These are phyloP conservation scores for Horisme vitalbata DNA, from an alignment of 2,888 invertebrate species.

Conservation along the genomic window DNA sequence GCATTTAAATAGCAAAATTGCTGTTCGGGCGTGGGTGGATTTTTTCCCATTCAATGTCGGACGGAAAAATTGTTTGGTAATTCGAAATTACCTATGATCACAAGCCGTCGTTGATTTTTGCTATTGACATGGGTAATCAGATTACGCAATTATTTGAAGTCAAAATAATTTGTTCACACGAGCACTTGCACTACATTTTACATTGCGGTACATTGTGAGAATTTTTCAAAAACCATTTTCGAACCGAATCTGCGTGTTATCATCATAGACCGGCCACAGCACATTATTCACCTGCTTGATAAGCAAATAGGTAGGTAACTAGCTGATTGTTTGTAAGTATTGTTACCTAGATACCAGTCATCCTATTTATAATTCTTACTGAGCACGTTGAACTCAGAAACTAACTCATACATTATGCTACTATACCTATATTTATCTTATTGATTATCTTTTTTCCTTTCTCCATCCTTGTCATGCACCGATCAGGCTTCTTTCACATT, in stretches of 20 bases:
- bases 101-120: conserved; percentile 46
- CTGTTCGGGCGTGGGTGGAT: conserved; percentile 41
- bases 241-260: conserved; percentile 10
- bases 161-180: background rate
- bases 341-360: conserved; percentile 43
- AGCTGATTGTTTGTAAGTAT: conserved; percentile 36
- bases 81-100: conserved; percentile 63
- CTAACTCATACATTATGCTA: background rate
- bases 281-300: conserved; percentile 30
- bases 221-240: background rate
- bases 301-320: conserved; percentile 21
- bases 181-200: background rate
- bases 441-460: background rate
- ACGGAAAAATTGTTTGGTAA: conserved; percentile 56
- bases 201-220: background rate
- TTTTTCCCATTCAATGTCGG: conserved; percentile 44
- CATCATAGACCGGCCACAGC: conserved; percentile 6
- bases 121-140: conserved; percentile 56
- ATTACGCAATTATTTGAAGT: background rate
- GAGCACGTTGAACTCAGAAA: conserved; percentile 42
- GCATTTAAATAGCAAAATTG: conserved; percentile 31
- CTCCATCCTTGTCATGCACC: too few species aligned
- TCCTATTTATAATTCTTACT: conserved; percentile 44
- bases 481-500: too few species aligned
- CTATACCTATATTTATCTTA: too few species aligned